Conservation (phyloP, 1,140 invertebrate genomes). For the Metaphire vulgaris region DNA sequence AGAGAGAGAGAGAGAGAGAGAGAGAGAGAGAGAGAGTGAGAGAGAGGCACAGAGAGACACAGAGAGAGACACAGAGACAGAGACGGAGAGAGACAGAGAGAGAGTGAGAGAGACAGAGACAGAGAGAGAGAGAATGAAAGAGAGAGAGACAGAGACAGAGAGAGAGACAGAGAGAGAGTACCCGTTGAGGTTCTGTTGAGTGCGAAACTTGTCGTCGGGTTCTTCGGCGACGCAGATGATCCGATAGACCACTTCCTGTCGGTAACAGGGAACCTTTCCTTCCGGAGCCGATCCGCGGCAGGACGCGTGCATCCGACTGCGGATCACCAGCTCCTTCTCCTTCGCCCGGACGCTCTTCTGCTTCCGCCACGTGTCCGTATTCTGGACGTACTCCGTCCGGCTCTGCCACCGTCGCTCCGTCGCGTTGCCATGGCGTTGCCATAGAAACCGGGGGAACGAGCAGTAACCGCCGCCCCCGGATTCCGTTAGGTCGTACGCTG, state of each 20-base stretch:
- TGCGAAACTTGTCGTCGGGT: conserved; percentile 23
- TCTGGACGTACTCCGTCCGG: conserved; percentile 6
- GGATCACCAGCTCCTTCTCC: background rate
- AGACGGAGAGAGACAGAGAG: too few relatives aligned
- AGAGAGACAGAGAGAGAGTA: too few relatives aligned
- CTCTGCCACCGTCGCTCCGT: background rate
- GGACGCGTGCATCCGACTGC: background rate
- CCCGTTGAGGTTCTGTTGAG: background rate
- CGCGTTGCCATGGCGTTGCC: background rate
- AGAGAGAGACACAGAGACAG: too few relatives aligned
- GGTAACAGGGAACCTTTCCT: conserved; percentile 25
- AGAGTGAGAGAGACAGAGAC: too few relatives aligned
- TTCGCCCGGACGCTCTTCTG: background rate
- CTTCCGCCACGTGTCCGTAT: background rate
- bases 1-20: too few relatives aligned
- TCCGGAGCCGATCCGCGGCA: too few relatives aligned
- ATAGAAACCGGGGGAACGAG: background rate
- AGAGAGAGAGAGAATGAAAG: too few relatives aligned
- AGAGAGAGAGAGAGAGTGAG: too few relatives aligned
- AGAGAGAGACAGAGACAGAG: too few relatives aligned
- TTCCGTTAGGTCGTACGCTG: too few relatives aligned
- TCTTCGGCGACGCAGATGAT: conserved; percentile 25
- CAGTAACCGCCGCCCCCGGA: background rate
- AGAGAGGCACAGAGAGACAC: too few relatives aligned
- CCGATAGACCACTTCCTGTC: conserved; percentile 18